These are phyloP conservation scores for Drosophila eohydei DNA, from an alignment of 2,888 invertebrate species.

Conservation along the genomic window DNA sequence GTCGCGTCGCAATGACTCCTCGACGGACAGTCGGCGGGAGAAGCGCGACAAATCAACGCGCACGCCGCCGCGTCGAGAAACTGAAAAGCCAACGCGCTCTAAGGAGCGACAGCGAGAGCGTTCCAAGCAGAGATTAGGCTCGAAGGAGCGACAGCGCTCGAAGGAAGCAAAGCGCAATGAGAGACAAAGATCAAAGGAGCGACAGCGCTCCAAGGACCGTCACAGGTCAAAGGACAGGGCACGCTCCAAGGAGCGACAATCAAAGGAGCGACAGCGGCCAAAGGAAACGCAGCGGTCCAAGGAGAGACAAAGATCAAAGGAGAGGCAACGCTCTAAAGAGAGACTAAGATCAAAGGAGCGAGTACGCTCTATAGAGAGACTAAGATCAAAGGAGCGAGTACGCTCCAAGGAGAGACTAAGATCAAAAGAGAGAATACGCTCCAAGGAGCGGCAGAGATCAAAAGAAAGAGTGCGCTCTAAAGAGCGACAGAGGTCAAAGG, in stretches of 20 bases:
- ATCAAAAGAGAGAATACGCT: conserved; percentile 31
- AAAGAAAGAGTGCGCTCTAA: conserved; percentile 14
- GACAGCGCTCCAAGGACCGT: conserved; percentile 25
- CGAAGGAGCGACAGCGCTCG: conserved; percentile 39
- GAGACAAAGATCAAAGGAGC: conserved; percentile 15
- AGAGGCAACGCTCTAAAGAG: conserved; percentile 39
- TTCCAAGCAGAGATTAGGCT: conserved; percentile 30
- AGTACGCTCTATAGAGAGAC: conserved; percentile 35
- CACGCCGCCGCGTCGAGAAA: conserved; percentile 18
- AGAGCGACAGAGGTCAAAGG: conserved; percentile 11
- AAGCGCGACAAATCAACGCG: conserved; percentile 43
- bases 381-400: conserved; percentile 31
- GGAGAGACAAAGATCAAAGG: conserved; percentile 20
- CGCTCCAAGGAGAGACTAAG: conserved; percentile 25
- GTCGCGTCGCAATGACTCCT: conserved; percentile 58
- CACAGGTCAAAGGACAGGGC: conserved; percentile 16
- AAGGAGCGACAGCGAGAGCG: conserved; percentile 38
- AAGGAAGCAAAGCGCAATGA: conserved; percentile 44
- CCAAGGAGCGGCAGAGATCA: conserved; percentile 30
- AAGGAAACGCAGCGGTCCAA: conserved; percentile 18
- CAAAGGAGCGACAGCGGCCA: conserved; percentile 21
- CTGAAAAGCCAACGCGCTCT: conserved; percentile 19
- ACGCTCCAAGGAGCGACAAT: conserved; percentile 35
- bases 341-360: conserved; percentile 34
- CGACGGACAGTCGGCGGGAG: conserved; percentile 51